Evolutionary conservation across 2,888 invertebrate species (phyloP), one percentile per base, ranked within the genome.

Genomic region (Folsomia manolachei): DNA sequence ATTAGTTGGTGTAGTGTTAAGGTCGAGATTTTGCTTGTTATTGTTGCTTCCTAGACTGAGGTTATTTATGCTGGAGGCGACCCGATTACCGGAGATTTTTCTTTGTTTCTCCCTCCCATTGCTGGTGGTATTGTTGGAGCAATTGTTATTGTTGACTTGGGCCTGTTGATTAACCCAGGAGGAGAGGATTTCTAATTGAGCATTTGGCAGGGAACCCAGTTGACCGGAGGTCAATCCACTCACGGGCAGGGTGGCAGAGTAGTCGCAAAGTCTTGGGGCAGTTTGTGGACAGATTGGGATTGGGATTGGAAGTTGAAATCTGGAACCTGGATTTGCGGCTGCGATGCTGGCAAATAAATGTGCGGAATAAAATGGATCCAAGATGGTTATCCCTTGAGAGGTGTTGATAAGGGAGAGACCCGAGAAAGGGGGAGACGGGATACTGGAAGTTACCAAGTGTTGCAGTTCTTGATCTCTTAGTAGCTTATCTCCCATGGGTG

Each of bases 291-390:
- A 74, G 61, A 80, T 26, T n/a, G 75, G 75, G 18, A 79, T 71
- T 21, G 79, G 75, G 26, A 79, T 75, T n/a, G 80, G 79, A 71
- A 80, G 74, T 52, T 79, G 79, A 71, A 78, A 79, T 26, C 79
- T 69, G 39, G 74, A 68, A 27, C 75, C 76, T 11, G 79, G 71
- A 61, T 75, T 77, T 62, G 77, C 70, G 24, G 79, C 79, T 19
- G 75, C 77, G 14, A 79, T 51, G 69, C 73, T 78, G 25, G 80
- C 80, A 27, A 81, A 60, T 26, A 79, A 71, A 70, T 79, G 79
- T 1, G 81, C 75, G 9, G 78, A 78, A 70, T 78, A 78, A 68
- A 81, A 73, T 14, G 79, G 79, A 71, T 78, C 76, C 56, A 74
- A 69, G 1, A 77, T 73, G 24, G 69, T 56, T 19, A 76, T 63